Percentiles rank a stretch among this genome's conserved stretches.
Evolutionary conservation across 2,888 invertebrate genomes (phyloP).

Genomic region (Eupsilia transversa): DNA sequence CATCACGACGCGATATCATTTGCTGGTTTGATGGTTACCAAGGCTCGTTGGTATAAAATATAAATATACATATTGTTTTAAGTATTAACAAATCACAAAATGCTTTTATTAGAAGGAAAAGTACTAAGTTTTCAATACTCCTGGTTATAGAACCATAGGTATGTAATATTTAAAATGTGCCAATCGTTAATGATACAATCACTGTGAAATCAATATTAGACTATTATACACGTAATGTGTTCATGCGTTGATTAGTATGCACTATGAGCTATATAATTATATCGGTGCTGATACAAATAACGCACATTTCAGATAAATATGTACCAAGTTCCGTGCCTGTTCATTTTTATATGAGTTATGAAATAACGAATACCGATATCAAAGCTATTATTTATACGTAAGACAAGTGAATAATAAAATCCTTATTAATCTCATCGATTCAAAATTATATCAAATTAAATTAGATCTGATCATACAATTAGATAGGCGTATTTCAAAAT

Average conservation of each 20-base stretch:
- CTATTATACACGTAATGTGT: constrained; percentile 60
- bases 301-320: constrained; percentile 65
- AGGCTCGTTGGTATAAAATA: constrained; percentile 62
- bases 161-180: constrained; percentile 61
- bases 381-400: constrained; percentile 50
- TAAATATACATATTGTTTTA: constrained; percentile 27
- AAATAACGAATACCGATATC: constrained; percentile 41
- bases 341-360: constrained; percentile 48
- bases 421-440: constrained; percentile 53
- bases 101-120: constrained; percentile 41
- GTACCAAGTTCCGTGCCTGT: constrained; percentile 57
- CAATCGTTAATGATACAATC: constrained; percentile 56
- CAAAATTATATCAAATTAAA: constrained; percentile 47
- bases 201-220: constrained; percentile 65
- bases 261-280: constrained; percentile 43
- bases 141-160: constrained; percentile 46
- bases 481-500: constrained; percentile 30
- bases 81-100: constrained; percentile 60
- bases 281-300: constrained; percentile 63
- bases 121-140: constrained; percentile 53
- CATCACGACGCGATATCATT: constrained; percentile 69
- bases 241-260: constrained; percentile 48
- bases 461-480: constrained; percentile 62
- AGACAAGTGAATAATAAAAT: constrained; percentile 32
- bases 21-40: constrained; percentile 73